A percentile compares a stretch with the other conserved stretches of the same genome.
Evolutionary conservation across 2,113 vertebrate species (phyloP).

Genomic region (Cyrtonyx montezumae): DNA sequence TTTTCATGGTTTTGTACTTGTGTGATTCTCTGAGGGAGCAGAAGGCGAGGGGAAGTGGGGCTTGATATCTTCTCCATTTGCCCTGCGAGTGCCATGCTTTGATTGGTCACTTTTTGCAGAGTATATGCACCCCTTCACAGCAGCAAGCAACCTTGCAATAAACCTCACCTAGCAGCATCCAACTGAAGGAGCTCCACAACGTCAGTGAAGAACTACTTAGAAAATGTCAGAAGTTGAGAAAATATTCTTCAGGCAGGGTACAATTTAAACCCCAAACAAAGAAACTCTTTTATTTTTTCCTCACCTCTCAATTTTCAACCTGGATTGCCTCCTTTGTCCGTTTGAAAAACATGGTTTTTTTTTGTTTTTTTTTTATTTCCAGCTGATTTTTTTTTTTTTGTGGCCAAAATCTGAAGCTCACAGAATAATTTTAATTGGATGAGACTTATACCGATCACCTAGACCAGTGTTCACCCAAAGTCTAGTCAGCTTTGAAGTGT

Average conservation of each 20-base stretch:
- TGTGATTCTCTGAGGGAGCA: constrained; percentile 69
- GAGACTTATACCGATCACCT: background rate
- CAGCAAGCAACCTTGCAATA: background rate
- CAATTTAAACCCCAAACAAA: background rate
- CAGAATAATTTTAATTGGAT: background rate
- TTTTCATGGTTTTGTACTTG: constrained; percentile 72
- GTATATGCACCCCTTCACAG: background rate
- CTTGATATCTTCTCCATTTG: constrained; percentile 7
- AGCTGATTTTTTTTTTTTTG: background rate
- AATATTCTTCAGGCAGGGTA: background rate
- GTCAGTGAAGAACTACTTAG: background rate
- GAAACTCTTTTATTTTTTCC: background rate
- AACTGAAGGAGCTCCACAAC: background rate
- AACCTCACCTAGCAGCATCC: background rate
- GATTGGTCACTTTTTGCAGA: constrained; percentile 4
- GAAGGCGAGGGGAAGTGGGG: constrained; percentile 40
- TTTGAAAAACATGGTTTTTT: background rate
- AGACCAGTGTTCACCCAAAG: background rate
- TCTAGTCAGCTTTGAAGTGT: background rate
- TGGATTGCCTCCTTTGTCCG: background rate
- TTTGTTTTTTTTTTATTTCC: background rate
- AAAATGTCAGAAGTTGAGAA: background rate
- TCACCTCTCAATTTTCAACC: background rate
- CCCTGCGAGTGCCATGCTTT: background rate
- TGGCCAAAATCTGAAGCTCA: background rate